A percentile compares a stretch with the other conserved stretches of the same genome.
Conservation (phyloP, 2,888 invertebrate genomes). For the Xanthia togata region DNA sequence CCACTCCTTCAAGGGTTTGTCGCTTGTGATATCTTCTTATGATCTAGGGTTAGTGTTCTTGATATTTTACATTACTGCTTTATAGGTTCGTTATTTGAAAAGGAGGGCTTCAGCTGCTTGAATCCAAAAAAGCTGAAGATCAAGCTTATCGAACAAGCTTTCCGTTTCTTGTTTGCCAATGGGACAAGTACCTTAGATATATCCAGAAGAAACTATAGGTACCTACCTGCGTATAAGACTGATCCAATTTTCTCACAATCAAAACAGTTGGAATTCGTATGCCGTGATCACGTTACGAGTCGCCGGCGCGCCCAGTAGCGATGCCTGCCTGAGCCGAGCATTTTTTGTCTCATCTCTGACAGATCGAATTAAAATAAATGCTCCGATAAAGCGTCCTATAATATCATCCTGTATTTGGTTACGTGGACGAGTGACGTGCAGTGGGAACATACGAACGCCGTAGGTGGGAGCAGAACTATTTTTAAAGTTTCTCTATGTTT, state of each 20-base stretch:
- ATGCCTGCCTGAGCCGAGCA: slow-evolving; percentile 72
- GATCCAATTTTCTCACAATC: slow-evolving; percentile 64
- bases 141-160: neutral
- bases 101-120: neutral
- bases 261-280: slow-evolving; percentile 66
- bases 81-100: neutral
- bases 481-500: slow-evolving; percentile 70
- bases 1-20: neutral
- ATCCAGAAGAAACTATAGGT: slow-evolving; percentile 20
- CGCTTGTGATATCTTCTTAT: too few species aligned
- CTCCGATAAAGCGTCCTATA: slow-evolving; percentile 88
- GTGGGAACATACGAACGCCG: slow-evolving; percentile 82
- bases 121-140: slow-evolving; percentile 1
- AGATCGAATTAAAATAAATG: slow-evolving; percentile 91
- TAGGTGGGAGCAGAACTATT: slow-evolving; percentile 83
- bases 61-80: neutral
- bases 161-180: neutral
- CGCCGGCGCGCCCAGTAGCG: slow-evolving; percentile 83
- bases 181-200: neutral
- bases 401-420: slow-evolving; percentile 89
- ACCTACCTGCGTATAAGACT: slow-evolving; percentile 19
- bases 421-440: slow-evolving; percentile 86
- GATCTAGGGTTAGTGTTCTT: neutral
- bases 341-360: slow-evolving; percentile 89
- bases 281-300: slow-evolving; percentile 77